Conservation (phyloP, 23 tunicate genomes). For the Halocynthia aurantium region DNA sequence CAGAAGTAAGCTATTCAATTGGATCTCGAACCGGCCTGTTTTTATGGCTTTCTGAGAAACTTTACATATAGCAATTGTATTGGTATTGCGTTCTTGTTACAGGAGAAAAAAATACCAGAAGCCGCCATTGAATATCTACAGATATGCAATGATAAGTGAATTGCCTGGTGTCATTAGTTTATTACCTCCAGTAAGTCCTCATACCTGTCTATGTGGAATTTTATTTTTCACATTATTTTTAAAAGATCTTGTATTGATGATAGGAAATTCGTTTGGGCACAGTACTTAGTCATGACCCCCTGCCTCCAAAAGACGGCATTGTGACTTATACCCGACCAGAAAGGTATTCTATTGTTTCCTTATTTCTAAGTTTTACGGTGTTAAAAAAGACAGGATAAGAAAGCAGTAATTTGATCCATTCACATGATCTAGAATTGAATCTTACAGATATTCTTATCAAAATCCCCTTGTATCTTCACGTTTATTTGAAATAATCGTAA, state of each 20-base stretch:
- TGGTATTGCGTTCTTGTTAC: not conserved
- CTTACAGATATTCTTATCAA: slow-evolving; percentile 1
- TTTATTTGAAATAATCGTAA: not conserved
- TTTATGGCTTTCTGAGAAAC: not conserved
- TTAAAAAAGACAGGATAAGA: too few species aligned
- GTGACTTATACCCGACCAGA: slow-evolving; percentile 42
- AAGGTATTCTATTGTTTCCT: not conserved
- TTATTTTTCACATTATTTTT: not conserved
- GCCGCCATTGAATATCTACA: slow-evolving; percentile 72
- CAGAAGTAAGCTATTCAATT: slow-evolving; percentile 25
- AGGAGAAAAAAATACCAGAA: slow-evolving; percentile 76
- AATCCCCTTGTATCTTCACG: not conserved
- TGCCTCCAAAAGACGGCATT: slow-evolving; percentile 56
- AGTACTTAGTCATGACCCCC: slow-evolving; percentile 69
- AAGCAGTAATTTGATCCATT: not conserved
- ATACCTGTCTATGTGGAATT: not conserved
- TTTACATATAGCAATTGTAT: not conserved
- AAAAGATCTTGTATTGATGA: not conserved
- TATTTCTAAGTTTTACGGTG: too few species aligned
- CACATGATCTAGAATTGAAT: not conserved
- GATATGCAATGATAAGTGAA: slow-evolving; percentile 82
- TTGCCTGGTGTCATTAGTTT: slow-evolving; percentile 47
- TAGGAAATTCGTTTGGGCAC: slow-evolving; percentile 67
- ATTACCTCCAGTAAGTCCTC: slow-evolving; percentile 49
- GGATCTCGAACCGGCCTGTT: not conserved